Conservation (phyloP, 2,888 invertebrate species). For the Lacanobia wlatinum region DNA sequence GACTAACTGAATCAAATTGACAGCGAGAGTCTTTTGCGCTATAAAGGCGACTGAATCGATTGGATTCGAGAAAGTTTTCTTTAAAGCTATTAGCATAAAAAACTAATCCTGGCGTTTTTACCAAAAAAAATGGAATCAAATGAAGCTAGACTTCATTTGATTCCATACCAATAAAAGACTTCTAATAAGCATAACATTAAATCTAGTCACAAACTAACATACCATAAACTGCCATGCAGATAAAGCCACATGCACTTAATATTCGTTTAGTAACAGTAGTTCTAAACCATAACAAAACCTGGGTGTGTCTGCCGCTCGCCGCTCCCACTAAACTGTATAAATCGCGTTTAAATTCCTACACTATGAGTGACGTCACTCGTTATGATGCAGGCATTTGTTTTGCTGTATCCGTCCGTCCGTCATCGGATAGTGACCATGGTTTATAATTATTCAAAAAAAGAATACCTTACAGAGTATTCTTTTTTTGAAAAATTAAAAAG, state of each 20-base stretch:
- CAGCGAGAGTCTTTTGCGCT: too few relatives aligned
- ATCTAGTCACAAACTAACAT: neutral
- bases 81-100: too few relatives aligned
- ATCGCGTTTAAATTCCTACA: slow-evolving; percentile 76
- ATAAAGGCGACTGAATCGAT: too few relatives aligned
- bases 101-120: too few relatives aligned
- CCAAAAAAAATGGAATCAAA: too few relatives aligned
- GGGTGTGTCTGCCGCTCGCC: slow-evolving; percentile 64
- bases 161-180: neutral
- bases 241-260: neutral
- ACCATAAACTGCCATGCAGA: neutral
- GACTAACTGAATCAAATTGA: too few relatives aligned
- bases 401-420: slow-evolving; percentile 73
- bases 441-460: too few relatives aligned
- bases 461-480: too few relatives aligned
- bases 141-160: too few relatives aligned
- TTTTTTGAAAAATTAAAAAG: too few relatives aligned
- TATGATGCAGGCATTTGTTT: slow-evolving; percentile 82
- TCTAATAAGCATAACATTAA: neutral
- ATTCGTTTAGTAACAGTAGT: slow-evolving; percentile 25
- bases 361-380: slow-evolving; percentile 76
- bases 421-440: slow-evolving; percentile 65
- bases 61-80: too few relatives aligned
- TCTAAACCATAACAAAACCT: slow-evolving; percentile 34
- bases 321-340: slow-evolving; percentile 71